Evolutionary conservation across 2,888 invertebrate genomes (phyloP), one percentile per base, ranked within the genome.

Genomic region (Charanyca ferruginea): DNA sequence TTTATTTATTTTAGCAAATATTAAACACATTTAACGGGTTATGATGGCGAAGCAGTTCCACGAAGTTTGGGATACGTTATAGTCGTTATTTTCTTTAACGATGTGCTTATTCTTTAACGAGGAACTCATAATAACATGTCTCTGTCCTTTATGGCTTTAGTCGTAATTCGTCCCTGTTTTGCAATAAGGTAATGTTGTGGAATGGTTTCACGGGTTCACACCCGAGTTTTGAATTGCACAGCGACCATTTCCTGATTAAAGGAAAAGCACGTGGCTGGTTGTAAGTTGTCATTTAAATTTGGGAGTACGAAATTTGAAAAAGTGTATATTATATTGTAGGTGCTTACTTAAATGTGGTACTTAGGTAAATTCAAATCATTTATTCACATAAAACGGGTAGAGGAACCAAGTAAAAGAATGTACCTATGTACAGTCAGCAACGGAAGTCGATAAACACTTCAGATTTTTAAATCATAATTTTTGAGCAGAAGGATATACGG

Each of bases 61-160:
- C 23, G 18, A 18, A 20, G 32, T 35, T 18, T 28, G 11, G 16
- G 25, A 23, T 28, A 53, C 32, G 6, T 41, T 52, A 25, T 47
- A 51, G 45, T 23, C 73, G 20, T 62, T 63, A 73, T 47, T 32
- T 42, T 25, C 28, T 22, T 63, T 62, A 67, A 67, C 72, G 67
- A 68, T 25, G 64, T 68, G 57, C 41, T 66, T 66, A 66, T 66
- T 68, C 38, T 41, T 55, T 63, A 41, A 63, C 23, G 64, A 63
- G 64, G n/a, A 62, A 25, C 64, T 72, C 51, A 47, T 71, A 38
- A 20, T 32, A 47, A 52, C 45, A 20, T 61, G 38, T 38, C 44
- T 65, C n/a, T 41, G 28, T 38, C n/a, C n/a, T 63, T 61, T 42
- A 41, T 52, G 16, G 63, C 13, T 32, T 70, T 49, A 25, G 28